These are phyloP conservation scores for Eupeodes latifasciatus DNA, from an alignment of 2,888 invertebrate species.

Conservation along the genomic window DNA sequence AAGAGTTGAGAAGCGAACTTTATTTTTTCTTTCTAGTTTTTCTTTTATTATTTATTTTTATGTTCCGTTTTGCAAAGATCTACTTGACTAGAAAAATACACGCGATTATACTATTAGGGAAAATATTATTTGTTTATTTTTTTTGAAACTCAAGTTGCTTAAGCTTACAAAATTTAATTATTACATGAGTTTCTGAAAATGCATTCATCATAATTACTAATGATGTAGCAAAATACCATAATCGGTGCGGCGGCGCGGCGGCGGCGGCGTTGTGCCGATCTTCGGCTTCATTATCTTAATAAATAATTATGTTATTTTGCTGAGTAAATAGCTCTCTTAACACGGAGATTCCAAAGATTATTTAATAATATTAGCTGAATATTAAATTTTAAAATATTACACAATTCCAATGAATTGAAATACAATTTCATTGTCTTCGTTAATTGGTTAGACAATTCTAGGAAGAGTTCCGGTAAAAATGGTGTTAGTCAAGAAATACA, in stretches of 20 bases:
- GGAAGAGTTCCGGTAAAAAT: too few relatives aligned
- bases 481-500: too few relatives aligned
- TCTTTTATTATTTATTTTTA: constrained; percentile 62
- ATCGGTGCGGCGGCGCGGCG: neutral
- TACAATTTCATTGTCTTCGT: neutral
- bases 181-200: constrained; percentile 38
- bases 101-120: constrained; percentile 54
- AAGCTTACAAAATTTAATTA: constrained; percentile 37
- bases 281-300: too few relatives aligned
- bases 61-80: constrained; percentile 34
- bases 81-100: constrained; percentile 58
- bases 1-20: constrained; percentile 56
- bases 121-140: constrained; percentile 13
- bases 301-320: constrained; percentile 15
- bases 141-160: constrained; percentile 17
- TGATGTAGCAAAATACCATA: constrained; percentile 26
- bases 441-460: too few relatives aligned
- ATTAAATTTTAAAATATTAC: neutral
- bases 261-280: neutral
- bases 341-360: neutral
- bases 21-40: constrained; percentile 8
- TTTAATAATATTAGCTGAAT: neutral
- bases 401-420: neutral
- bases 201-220: constrained; percentile 32
- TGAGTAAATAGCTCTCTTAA: neutral